Conservation (phyloP, 2,797 vertebrate genomes). For the Galagoides demidoff region DNA sequence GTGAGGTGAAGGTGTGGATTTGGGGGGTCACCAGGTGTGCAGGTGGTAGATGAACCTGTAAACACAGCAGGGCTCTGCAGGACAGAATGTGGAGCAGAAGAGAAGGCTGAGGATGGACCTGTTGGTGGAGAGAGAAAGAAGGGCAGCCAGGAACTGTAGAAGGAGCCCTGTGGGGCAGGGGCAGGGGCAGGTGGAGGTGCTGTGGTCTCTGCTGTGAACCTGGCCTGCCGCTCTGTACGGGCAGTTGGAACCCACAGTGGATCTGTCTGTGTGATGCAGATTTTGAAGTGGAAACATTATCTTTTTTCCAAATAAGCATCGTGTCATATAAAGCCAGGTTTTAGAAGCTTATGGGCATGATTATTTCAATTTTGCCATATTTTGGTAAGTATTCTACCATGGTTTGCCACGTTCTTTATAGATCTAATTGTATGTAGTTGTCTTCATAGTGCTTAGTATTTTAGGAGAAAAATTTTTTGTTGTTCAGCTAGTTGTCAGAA, state of each 20-base stretch:
- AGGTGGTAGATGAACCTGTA: not conserved
- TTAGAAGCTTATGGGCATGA: not conserved
- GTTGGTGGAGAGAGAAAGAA: not conserved
- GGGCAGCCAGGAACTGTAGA: fast-evolving
- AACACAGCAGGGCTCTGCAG: not conserved
- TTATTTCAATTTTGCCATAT: conserved; percentile 21
- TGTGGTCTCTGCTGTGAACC: not conserved
- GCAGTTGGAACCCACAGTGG: not conserved
- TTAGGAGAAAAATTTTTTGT: conserved; percentile 19
- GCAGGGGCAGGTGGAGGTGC: too few species aligned
- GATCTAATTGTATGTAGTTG: conserved; percentile 3
- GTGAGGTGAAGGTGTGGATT: not conserved
- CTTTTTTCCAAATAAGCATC: not conserved
- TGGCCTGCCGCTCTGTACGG: fast-evolving
- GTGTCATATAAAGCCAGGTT: not conserved
- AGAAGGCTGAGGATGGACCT: not conserved
- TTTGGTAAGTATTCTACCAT: not conserved
- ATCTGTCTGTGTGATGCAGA: not conserved
- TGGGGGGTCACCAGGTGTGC: not conserved
- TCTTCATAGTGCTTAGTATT: not conserved
- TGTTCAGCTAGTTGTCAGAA: not conserved
- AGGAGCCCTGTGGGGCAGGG: not conserved
- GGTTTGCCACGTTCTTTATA: not conserved
- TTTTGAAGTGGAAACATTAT: not conserved
- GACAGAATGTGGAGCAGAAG: not conserved